These are phyloP conservation scores for Popillia japonica DNA, from an alignment of 1,140 invertebrate genomes.

Conservation along the genomic window DNA sequence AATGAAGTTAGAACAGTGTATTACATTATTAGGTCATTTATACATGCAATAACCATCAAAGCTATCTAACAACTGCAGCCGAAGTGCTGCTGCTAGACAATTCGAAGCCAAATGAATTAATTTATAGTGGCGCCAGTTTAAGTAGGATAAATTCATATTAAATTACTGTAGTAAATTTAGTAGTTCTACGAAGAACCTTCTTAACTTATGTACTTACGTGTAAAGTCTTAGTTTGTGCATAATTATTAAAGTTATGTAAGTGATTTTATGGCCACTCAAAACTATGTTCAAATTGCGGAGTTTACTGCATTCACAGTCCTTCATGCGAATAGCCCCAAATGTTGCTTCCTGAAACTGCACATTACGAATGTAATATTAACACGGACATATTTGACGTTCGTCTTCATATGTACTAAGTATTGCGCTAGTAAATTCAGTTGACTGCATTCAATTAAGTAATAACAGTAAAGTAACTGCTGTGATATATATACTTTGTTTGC, in stretches of 20 bases:
- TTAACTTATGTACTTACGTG: conserved; percentile 24
- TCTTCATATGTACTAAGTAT: neutral
- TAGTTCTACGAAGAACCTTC: neutral
- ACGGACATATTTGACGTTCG: neutral
- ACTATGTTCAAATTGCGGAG: conserved; percentile 32
- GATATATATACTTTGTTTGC: neutral
- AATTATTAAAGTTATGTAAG: conserved; percentile 36
- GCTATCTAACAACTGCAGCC: too few relatives aligned
- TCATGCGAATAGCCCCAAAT: neutral
- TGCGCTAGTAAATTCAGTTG: neutral
- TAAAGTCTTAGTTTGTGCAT: conserved; percentile 20
- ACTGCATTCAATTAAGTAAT: neutral
- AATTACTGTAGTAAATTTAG: conserved; percentile 12
- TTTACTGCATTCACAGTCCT: conserved; percentile 12
- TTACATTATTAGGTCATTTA: too few relatives aligned
- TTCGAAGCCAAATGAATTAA: neutral
- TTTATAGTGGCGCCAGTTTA: neutral
- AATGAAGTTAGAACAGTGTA: too few relatives aligned
- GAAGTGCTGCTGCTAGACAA: neutral
- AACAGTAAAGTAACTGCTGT: neutral
- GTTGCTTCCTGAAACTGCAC: neutral
- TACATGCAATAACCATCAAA: neutral
- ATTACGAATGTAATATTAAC: conserved; percentile 13
- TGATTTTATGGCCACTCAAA: conserved; percentile 35
- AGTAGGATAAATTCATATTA: conserved; percentile 24